Evolutionary conservation across 2,797 vertebrate genomes (phyloP).

Genomic region (Cryptoblepharus egeriae): DNA sequence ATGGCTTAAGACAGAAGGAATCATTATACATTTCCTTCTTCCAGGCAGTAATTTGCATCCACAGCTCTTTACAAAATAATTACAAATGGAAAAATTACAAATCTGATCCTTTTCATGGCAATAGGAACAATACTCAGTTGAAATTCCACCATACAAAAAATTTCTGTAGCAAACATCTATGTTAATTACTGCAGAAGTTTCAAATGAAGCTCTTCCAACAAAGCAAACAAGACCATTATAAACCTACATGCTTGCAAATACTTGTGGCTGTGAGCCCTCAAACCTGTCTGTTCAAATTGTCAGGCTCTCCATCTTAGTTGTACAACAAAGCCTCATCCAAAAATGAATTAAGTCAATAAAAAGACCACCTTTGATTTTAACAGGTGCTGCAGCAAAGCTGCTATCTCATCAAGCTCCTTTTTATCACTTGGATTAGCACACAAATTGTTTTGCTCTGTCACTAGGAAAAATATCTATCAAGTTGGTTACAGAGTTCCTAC

Average conservation of each 20-base stretch:
- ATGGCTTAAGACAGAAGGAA: conserved; percentile 22
- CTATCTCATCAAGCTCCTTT: neutral
- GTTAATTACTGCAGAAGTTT: neutral
- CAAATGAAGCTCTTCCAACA: neutral
- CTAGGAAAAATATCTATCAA: neutral
- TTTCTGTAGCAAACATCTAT: rapidly evolving
- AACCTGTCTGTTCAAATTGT: neutral
- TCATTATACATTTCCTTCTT: conserved; percentile 37
- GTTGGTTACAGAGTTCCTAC: neutral
- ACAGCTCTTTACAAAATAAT: conserved; percentile 49
- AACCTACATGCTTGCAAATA: neutral
- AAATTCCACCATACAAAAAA: neutral
- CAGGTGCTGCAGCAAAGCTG: neutral
- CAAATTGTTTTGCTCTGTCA: neutral
- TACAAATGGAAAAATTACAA: conserved; percentile 56
- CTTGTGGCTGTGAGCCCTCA: neutral
- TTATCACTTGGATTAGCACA: neutral
- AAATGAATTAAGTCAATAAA: neutral
- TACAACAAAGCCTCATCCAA: neutral
- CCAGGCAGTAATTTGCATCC: conserved; percentile 57
- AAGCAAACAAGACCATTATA: conserved; percentile 14
- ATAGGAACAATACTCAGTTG: neutral
- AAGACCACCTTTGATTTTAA: neutral
- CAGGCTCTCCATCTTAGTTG: neutral
- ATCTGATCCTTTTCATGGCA: conserved; percentile 16